Percentiles rank a stretch among this genome's conserved stretches.
phyloP scores from a whole-genome alignment of 2,888 invertebrate species.

The Himalopsyche japonica region DNA sequence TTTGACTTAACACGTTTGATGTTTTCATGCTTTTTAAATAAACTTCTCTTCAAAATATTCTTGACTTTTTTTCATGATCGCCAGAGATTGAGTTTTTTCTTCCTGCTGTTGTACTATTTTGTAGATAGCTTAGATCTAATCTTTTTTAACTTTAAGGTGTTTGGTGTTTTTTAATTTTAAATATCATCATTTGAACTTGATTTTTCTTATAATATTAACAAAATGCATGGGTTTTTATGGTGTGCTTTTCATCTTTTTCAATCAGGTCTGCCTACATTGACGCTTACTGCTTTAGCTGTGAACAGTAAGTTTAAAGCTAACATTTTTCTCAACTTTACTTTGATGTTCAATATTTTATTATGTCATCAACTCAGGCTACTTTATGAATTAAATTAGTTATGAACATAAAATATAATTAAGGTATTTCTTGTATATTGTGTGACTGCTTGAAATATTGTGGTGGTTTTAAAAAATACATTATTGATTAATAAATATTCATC shows the following conservation, averaged over 20 bases:
- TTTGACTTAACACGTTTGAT: not conserved
- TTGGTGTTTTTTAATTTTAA: not conserved
- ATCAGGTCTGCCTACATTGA: slow-evolving; percentile 60
- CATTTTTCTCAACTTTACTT: not conserved
- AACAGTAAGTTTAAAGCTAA: slow-evolving; percentile 59
- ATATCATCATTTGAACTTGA: not conserved
- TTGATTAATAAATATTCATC: too few relatives aligned
- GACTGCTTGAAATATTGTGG: too few relatives aligned
- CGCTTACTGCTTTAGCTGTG: slow-evolving; percentile 62
- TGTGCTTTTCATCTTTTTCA: slow-evolving; percentile 46
- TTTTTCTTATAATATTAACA: slow-evolving; percentile 2
- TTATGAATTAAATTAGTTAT: too few relatives aligned
- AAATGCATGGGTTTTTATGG: slow-evolving; percentile 41
- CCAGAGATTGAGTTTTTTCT: not conserved
- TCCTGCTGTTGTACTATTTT: not conserved
- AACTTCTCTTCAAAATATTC: slow-evolving; percentile 1
- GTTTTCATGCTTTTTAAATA: not conserved
- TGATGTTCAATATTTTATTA: too few relatives aligned
- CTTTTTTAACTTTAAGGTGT: not conserved
- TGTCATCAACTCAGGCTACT: too few relatives aligned
- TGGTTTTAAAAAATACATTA: too few relatives aligned
- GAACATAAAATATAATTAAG: too few relatives aligned
- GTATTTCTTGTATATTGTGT: too few relatives aligned
- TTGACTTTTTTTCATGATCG: not conserved
- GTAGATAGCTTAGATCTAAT: not conserved